These are phyloP conservation scores for Chrosomus eos DNA, from an alignment of 2,797 vertebrate species.

Conservation along the genomic window DNA sequence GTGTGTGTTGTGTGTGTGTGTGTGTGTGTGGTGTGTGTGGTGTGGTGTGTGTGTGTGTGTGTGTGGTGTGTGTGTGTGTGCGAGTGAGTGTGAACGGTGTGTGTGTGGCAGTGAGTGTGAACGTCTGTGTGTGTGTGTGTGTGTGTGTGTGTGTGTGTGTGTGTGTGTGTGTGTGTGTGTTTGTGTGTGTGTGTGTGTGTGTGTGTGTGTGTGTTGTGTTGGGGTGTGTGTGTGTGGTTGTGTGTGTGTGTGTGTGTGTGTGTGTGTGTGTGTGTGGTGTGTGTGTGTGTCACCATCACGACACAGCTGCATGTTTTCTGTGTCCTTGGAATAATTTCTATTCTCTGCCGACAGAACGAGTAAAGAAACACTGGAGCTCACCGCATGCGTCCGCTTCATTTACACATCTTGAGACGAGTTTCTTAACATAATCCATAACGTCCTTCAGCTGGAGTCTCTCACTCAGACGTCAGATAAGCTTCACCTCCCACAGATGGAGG, in stretches of 20 bases:
- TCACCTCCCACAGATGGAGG: conserved; percentile 25
- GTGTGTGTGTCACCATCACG: not conserved
- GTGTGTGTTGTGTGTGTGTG: too few relatives aligned
- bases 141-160: too few relatives aligned
- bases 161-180: too few relatives aligned
- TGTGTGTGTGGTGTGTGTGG: too few relatives aligned
- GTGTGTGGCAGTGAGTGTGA: too few relatives aligned
- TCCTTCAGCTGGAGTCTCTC: conserved; percentile 41
- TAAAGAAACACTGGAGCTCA: not conserved
- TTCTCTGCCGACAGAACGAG: not conserved
- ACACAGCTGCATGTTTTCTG: not conserved
- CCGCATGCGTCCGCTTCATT: not conserved
- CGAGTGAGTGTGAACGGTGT: too few relatives aligned
- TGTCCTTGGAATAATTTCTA: not conserved
- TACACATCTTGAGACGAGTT: conserved; percentile 35
- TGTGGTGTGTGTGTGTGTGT: too few relatives aligned
- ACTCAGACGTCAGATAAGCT: conserved; percentile 22
- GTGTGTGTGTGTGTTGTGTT: not conserved
- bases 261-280: too few relatives aligned
- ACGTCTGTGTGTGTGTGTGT: too few relatives aligned
- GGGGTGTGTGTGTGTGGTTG: not conserved
- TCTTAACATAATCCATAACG: conserved; percentile 52
- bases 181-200: too few relatives aligned
- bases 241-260: not conserved
- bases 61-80: too few relatives aligned